Conservation (phyloP, 2,797 vertebrate species). For the Borostomias antarcticus region DNA sequence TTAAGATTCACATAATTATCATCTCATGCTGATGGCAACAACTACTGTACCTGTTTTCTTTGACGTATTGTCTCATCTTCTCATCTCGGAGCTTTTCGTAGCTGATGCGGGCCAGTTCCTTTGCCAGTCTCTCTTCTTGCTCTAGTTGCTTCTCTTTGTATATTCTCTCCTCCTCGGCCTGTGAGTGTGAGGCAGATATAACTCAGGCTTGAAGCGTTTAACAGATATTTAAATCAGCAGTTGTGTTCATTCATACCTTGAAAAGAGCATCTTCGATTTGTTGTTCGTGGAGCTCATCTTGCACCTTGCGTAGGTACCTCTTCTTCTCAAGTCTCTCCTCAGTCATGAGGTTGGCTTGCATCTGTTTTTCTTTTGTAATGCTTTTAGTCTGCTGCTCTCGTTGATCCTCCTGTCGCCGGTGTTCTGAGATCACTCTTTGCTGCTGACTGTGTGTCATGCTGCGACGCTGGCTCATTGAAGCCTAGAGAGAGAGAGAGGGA, state of each 20-base stretch:
- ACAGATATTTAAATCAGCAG: not conserved
- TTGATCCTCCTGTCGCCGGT: slow-evolving; percentile 59
- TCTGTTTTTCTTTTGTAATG: slow-evolving; percentile 58
- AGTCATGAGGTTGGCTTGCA: slow-evolving; percentile 52
- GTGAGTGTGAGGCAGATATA: slow-evolving; percentile 1
- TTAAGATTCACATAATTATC: not conserved
- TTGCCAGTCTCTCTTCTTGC: slow-evolving; percentile 85
- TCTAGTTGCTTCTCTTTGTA: slow-evolving; percentile 70
- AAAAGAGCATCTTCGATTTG: slow-evolving; percentile 74
- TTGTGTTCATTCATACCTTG: slow-evolving; percentile 54
- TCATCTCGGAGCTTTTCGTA: slow-evolving; percentile 80
- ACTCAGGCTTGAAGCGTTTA: not conserved
- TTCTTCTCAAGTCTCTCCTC: slow-evolving; percentile 72
- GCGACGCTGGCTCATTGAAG: slow-evolving; percentile 51
- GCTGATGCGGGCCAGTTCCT: slow-evolving; percentile 80
- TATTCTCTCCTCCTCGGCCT: slow-evolving; percentile 80
- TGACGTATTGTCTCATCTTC: slow-evolving; percentile 86
- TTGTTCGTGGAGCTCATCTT: slow-evolving; percentile 78
- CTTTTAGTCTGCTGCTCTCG: slow-evolving; percentile 58
- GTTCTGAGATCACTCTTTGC: slow-evolving; percentile 53
- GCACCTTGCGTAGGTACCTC: slow-evolving; percentile 67
- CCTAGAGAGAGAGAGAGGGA: slow-evolving; percentile 17
- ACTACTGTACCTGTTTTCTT: slow-evolving; percentile 91
- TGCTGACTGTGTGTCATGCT: slow-evolving; percentile 55
- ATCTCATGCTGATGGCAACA: not conserved